Percentiles rank a stretch among this genome's conserved stretches.
Evolutionary conservation across 2,888 invertebrate species (phyloP).

Genomic region (Ptilodon capucinus): DNA sequence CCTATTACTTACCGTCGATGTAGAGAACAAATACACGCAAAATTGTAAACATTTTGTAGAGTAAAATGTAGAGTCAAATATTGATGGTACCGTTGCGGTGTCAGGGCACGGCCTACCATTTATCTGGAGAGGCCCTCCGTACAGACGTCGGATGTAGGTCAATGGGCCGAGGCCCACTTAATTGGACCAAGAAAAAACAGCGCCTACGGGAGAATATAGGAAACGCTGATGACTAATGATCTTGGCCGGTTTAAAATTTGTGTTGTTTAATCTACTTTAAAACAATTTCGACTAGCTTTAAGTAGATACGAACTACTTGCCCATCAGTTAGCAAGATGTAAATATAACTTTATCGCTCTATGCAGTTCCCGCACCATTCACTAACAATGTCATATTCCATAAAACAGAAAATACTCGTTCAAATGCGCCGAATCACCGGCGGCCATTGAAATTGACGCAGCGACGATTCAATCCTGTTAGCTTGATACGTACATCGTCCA

Average conservation of each 20-base stretch:
- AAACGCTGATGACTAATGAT: conserved; percentile 19
- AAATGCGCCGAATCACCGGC: not conserved
- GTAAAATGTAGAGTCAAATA: conserved; percentile 1
- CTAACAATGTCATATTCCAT: not conserved
- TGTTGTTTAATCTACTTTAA: too few species aligned
- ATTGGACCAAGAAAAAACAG: conserved; percentile 32
- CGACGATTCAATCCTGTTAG: not conserved
- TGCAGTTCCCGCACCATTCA: not conserved
- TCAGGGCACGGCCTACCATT: conserved; percentile 19
- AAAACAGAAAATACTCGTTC: not conserved
- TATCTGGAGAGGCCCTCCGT: conserved; percentile 27
- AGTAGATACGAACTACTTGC: too few species aligned
- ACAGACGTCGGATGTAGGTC: conserved; percentile 43
- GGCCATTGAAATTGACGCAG: not conserved
- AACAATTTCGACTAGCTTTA: too few species aligned
- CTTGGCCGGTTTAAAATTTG: not conserved
- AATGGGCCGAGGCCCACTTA: conserved; percentile 34
- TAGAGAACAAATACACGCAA: too few species aligned
- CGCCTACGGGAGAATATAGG: not conserved
- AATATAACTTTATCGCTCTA: too few species aligned
- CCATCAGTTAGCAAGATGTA: too few species aligned
- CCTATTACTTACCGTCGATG: too few species aligned
- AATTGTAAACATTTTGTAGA: too few species aligned
- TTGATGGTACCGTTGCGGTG: conserved; percentile 5
- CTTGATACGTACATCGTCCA: not conserved